Conservation (phyloP, 1,140 invertebrate species). For the Atopsyche davidsoni region DNA sequence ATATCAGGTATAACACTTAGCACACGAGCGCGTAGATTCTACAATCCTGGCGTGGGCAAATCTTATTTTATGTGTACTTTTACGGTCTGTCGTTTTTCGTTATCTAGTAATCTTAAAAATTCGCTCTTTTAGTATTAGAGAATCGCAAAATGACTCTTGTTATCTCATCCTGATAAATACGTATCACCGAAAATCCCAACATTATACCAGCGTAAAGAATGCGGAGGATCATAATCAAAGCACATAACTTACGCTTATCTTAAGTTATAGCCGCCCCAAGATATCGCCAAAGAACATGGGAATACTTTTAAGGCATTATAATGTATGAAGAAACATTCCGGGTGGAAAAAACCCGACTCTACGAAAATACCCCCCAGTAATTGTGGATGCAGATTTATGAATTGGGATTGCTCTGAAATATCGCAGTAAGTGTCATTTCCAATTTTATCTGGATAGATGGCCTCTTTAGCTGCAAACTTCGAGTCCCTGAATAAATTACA, state of each 20-base stretch:
- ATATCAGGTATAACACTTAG: no score
- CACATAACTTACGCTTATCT: slow-evolving; percentile 31
- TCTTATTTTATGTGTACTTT: no score
- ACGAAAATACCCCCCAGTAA: slow-evolving; percentile 9
- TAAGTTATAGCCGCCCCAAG: slow-evolving; percentile 29
- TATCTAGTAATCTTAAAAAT: no score
- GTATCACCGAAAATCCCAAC: slow-evolving; percentile 14
- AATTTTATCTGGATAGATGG: slow-evolving; percentile 24
- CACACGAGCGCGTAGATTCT: no score
- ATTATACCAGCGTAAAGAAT: slow-evolving; percentile 19
- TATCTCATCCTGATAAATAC: slow-evolving; percentile 19
- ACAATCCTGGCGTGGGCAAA: no score
- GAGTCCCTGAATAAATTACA: no score
- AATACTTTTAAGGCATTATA: slow-evolving; percentile 31
- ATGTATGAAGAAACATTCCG: slow-evolving; percentile 24
- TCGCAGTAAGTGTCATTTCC: slow-evolving; percentile 19
- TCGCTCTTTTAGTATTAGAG: no score
- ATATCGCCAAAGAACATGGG: slow-evolving; percentile 28
- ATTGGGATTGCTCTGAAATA: slow-evolving; percentile 20
- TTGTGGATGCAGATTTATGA: slow-evolving; percentile 28
- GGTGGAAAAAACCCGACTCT: slow-evolving; percentile 7
- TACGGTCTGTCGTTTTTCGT: no score
- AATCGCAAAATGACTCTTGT: background rate
- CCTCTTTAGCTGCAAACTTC: no score
- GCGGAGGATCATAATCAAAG: slow-evolving; percentile 31